Evolutionary conservation across 2,888 invertebrate species (phyloP), one percentile per base, ranked within the genome.

Genomic region (Tetanocera ferruginea): DNA sequence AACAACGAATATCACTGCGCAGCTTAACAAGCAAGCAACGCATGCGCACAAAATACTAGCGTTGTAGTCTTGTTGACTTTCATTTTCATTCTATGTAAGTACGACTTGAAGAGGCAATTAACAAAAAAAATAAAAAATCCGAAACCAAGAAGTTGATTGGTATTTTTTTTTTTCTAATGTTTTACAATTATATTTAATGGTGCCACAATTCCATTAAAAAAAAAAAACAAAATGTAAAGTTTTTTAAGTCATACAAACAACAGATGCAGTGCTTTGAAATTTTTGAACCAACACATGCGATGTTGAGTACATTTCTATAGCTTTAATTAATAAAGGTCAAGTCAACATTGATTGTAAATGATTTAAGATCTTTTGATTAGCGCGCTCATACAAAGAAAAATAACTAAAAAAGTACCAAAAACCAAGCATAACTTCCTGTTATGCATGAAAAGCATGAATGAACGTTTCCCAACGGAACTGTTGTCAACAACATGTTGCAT

Each of bases 11-110:
- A 31, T n/a, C 28, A 64, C 64, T 34, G 52, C 70, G 52, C 9
- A 49, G 70, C 17, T 23, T 28, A 14, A 34, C 11, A 52, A 70
- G 11, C 31, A 19, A 19, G 3, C 23, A 37, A 69, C 69, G 69
- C 69, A 69, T 43, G 69, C 51, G 66, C 34, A 66, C n/a, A 14
- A 64, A 64, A 5, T 23, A 64, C 28, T 64, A 8, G 23, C 64
- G 17, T 17, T 25, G 57, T 6, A 60, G 28, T 25, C 57, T 64
- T 31, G 11, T 6, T 64, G 64, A 31, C 64, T 64, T 64, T 64
- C 28, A 28, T 64, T 64, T 64, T 34, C 31, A 64, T 31, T 64
- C 64, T 64, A 64, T 64, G 23, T 23, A 14, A 43, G 43, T 43
- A 43, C 43, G 14, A 43, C 43, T 43, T 1, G 43, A 2, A 43